These are phyloP conservation scores for Rotaria socialis DNA, from an alignment of 2,888 invertebrate species.

Conservation along the genomic window DNA sequence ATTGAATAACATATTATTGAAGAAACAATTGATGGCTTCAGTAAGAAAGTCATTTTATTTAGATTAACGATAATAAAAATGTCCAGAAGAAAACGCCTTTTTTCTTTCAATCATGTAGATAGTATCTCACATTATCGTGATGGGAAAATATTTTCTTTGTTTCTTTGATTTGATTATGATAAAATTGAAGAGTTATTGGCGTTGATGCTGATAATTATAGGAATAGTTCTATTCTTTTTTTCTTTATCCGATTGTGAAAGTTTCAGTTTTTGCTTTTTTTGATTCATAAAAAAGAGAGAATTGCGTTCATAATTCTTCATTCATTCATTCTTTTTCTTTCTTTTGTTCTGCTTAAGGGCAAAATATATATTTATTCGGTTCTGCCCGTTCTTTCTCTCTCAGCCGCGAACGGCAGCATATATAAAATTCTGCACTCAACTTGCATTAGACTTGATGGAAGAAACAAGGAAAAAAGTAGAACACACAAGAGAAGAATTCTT, in stretches of 20 bases:
- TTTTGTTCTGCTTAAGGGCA: background rate
- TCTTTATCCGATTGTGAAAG: background rate
- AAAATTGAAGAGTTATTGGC: background rate
- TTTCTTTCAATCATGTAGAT: background rate
- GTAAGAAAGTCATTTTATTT: no score
- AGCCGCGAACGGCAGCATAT: background rate
- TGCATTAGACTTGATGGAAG: background rate
- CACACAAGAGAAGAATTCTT: background rate
- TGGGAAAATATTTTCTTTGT: background rate
- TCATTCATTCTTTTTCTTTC: background rate
- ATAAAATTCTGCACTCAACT: conserved; percentile 28
- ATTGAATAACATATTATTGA: no score
- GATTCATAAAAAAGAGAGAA: background rate
- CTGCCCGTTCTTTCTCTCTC: background rate
- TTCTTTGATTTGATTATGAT: background rate
- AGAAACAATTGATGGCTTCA: no score
- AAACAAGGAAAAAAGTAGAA: background rate
- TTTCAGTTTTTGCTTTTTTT: background rate
- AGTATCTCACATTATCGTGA: background rate
- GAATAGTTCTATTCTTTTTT: background rate
- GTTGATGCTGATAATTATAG: background rate
- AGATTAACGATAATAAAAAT: no score
- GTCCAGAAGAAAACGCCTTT: no score
- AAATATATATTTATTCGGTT: background rate
- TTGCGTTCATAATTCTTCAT: background rate